These are phyloP conservation scores for Pedetes capensis DNA, from an alignment of 2,113 vertebrate genomes.

Conservation along the genomic window DNA sequence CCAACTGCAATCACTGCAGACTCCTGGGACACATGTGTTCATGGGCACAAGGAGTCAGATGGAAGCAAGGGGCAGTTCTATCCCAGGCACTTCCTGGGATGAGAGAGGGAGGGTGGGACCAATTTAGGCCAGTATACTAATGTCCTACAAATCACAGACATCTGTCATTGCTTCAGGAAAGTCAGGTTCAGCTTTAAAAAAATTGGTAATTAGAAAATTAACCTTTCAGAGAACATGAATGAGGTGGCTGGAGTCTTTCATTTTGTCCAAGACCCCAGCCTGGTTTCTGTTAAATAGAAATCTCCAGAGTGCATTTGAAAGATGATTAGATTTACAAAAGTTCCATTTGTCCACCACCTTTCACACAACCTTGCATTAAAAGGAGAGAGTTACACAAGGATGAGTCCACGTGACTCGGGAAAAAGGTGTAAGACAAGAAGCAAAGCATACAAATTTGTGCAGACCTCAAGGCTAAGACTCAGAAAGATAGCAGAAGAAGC, in stretches of 20 bases:
- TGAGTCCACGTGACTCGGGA: neutral
- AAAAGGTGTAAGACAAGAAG: slow-evolving; percentile 40
- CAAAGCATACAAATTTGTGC: neutral
- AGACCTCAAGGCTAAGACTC: neutral
- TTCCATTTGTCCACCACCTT: slow-evolving; percentile 54
- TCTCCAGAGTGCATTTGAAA: neutral
- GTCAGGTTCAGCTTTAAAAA: slow-evolving; percentile 18
- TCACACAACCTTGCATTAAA: slow-evolving; percentile 34
- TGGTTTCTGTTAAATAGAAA: slow-evolving; percentile 31
- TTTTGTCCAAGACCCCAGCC: neutral
- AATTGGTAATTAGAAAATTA: neutral
- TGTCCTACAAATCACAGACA: neutral
- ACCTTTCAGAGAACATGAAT: neutral
- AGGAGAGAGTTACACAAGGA: neutral
- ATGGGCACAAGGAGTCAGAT: neutral
- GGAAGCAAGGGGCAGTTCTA: neutral
- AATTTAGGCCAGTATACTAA: neutral
- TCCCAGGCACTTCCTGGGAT: neutral
- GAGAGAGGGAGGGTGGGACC: neutral
- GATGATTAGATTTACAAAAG: slow-evolving; percentile 50
- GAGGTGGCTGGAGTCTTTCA: neutral
- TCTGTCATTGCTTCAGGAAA: neutral
- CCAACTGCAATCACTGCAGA: neutral
- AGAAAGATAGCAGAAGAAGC: slow-evolving; percentile 17
- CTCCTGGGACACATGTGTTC: neutral